Percentiles rank a stretch among this genome's conserved stretches.
These are phyloP conservation scores for Uria lomvia DNA, from an alignment of 2,113 vertebrate genomes.

Conservation along the genomic window DNA sequence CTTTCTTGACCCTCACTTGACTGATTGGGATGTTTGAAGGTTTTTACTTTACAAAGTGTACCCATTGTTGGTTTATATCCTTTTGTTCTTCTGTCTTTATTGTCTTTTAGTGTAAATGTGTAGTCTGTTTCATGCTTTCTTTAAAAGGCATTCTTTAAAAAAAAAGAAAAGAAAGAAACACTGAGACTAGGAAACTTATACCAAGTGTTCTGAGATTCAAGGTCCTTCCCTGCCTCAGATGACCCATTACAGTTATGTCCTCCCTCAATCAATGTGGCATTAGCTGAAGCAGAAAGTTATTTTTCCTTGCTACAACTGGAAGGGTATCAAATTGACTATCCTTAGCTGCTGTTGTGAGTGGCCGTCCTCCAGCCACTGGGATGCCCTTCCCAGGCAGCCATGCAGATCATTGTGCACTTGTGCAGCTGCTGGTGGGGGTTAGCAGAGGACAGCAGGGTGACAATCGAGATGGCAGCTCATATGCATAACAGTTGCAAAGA, in stretches of 20 bases:
- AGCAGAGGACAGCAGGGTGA: not conserved
- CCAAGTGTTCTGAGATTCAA: not conserved
- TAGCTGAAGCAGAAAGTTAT: not conserved
- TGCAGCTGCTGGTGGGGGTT: not conserved
- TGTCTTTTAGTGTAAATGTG: not conserved
- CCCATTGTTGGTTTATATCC: not conserved
- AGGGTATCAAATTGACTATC: not conserved
- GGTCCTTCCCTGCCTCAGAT: not conserved
- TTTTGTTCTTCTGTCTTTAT: not conserved
- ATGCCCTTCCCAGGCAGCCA: not conserved
- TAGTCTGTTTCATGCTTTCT: not conserved
- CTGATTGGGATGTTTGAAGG: accelerated
- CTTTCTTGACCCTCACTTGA: not conserved
- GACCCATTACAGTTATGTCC: not conserved
- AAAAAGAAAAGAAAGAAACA: not conserved
- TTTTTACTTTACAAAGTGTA: not conserved
- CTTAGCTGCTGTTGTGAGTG: not conserved
- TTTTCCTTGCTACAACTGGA: not conserved
- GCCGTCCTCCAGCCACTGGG: not conserved
- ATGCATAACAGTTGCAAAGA: not conserved
- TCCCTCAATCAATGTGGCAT: not conserved
- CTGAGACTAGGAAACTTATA: not conserved
- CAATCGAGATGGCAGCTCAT: accelerated
- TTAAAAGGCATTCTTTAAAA: not conserved
- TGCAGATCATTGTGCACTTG: not conserved